A percentile compares a stretch with the other conserved stretches of the same genome.
Evolutionary conservation across 2,888 invertebrate genomes (phyloP).

Genomic region (Eremobia ochroleuca): DNA sequence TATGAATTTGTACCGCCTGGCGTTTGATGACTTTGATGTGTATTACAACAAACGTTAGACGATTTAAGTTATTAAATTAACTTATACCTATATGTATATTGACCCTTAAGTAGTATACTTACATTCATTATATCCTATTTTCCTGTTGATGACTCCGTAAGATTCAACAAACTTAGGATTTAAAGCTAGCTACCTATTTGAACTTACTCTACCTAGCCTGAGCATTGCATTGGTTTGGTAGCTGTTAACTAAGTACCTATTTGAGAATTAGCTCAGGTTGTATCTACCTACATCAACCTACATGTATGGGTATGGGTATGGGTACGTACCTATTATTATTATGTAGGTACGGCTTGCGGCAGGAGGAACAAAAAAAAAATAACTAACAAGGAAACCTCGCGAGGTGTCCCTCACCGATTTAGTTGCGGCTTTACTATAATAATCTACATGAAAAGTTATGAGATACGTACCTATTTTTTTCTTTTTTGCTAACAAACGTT

Average conservation of each 20-base stretch:
- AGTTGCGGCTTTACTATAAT: too few relatives aligned
- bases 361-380: neutral
- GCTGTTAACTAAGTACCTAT: neutral
- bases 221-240: neutral
- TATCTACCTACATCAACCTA: too few relatives aligned
- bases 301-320: neutral
- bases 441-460: too few relatives aligned
- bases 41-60: conserved; percentile 5
- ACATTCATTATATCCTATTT: neutral
- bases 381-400: too few relatives aligned
- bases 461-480: too few relatives aligned
- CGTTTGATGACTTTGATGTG: too few relatives aligned
- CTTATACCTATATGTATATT: neutral
- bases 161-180: neutral
- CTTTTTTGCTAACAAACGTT: too few relatives aligned
- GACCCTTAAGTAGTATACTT: neutral
- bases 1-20: conserved; percentile 40
- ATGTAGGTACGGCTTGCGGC: neutral
- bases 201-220: neutral
- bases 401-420: too few relatives aligned
- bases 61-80: conserved; percentile 8
- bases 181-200: neutral
- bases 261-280: neutral
- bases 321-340: neutral
- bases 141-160: conserved; percentile 6